Evolutionary conservation across 2,113 vertebrate species (phyloP).

Genomic region (Mus pahari): DNA sequence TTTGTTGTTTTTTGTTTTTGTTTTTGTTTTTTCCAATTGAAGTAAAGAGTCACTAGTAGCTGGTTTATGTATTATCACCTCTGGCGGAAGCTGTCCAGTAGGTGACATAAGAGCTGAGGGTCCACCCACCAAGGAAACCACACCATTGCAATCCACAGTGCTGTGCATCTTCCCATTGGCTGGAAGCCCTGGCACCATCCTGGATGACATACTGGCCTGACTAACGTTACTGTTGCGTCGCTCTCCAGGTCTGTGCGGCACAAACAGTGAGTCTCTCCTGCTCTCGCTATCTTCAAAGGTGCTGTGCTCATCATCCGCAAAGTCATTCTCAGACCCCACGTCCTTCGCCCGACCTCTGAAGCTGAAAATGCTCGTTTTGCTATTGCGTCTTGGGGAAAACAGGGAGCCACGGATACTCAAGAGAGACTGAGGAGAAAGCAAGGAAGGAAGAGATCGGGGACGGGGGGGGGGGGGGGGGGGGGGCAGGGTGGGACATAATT

Average conservation of each 20-base stretch:
- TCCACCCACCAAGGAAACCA: conserved; percentile 93
- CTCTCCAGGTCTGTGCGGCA: conserved; percentile 89
- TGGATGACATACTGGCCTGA: conserved; percentile 92
- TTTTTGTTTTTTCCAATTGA: conserved; percentile 74
- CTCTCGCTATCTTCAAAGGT: conserved; percentile 94
- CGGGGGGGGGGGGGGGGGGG: neutral
- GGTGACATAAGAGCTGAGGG: conserved; percentile 92
- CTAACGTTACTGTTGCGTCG: conserved; percentile 93
- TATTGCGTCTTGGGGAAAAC: conserved; percentile 94
- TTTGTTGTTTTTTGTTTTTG: too few relatives aligned
- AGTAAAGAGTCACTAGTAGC: conserved; percentile 86
- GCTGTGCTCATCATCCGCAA: conserved; percentile 98
- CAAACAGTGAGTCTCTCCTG: conserved; percentile 93
- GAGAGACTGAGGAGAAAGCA: conserved; percentile 91
- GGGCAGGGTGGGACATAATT: neutral
- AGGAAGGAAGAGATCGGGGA: conserved; percentile 41
- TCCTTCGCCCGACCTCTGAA: conserved; percentile 91
- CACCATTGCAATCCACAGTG: conserved; percentile 95
- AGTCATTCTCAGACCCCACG: conserved; percentile 95
- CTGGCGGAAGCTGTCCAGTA: conserved; percentile 89
- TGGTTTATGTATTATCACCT: conserved; percentile 91
- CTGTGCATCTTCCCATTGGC: conserved; percentile 94
- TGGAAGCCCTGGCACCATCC: conserved; percentile 89
- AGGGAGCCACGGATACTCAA: conserved; percentile 94
- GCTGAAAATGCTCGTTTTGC: conserved; percentile 96